Evolutionary conservation across 2,113 vertebrate species (phyloP).

Genomic region (Perca schrenkii): DNA sequence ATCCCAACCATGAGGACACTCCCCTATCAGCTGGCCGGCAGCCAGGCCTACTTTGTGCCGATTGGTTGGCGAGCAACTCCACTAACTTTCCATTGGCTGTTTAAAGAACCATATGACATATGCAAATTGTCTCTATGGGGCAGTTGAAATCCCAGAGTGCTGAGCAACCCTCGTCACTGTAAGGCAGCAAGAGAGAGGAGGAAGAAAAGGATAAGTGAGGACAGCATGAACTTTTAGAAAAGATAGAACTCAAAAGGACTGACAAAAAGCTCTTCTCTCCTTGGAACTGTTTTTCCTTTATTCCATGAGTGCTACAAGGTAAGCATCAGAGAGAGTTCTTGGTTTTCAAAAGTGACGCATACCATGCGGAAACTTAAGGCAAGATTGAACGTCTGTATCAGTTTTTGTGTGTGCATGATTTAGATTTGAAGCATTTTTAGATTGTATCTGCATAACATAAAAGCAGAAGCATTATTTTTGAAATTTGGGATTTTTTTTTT

Average conservation of each 20-base stretch:
- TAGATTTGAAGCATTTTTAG: neutral
- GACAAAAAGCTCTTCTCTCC: neutral
- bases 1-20: slow-evolving; percentile 31
- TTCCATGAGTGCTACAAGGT: slow-evolving; percentile 77
- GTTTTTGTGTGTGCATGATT: neutral
- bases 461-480: neutral
- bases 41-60: neutral
- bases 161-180: slow-evolving; percentile 24
- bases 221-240: slow-evolving; percentile 35
- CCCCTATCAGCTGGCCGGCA: slow-evolving; percentile 45
- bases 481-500: neutral
- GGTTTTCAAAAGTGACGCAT: neutral
- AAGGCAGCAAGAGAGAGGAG: slow-evolving; percentile 15
- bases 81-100: slow-evolving; percentile 49
- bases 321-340: neutral
- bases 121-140: slow-evolving; percentile 66
- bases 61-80: slow-evolving; percentile 53
- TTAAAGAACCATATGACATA: slow-evolving; percentile 62
- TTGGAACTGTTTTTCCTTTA: neutral
- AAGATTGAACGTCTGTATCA: neutral
- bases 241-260: neutral
- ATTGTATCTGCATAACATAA: neutral
- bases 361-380: fast-evolving
- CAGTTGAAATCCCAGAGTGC: slow-evolving; percentile 67
- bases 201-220: slow-evolving; percentile 44